Evolutionary conservation across 1,140 invertebrate species (phyloP), one percentile per base, ranked within the genome.

Genomic region (Brachionus manjavacas): DNA sequence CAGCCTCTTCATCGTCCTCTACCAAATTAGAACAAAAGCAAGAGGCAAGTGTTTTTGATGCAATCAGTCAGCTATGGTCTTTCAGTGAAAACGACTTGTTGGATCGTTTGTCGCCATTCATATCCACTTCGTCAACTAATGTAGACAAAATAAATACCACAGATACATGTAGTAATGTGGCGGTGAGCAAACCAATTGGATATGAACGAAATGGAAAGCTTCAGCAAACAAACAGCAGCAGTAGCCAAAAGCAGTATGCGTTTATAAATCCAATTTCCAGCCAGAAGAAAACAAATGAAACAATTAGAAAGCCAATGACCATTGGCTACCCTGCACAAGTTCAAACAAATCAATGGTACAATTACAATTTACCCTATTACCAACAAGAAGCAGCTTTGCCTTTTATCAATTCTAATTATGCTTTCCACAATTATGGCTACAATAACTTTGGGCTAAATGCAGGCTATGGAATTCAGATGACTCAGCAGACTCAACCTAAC

Each of bases 191-290:
- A 76, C 72, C 72, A 49, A 76, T 76, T 14, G 72, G 72, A 6
- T 76, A 76, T 25, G 72, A 76, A 76, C 16, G 72, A 76, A 76
- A 76, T 28, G 72, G 72, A 28, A 76, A 52, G 25, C 31, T 49
- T 43, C 39, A 76, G 20, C 39, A 76, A 49, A 11, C 43, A 12
- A 76, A 14, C 49, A 76, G 49, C 49, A 25, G 20, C 20, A 76
- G 0, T 35, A 35, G 4, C 11, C 12, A 74, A 43, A 76, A 76
- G 23, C 72, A 76, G 31, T 20, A 11, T 28, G 41, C 43, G 1
- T 31, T 76, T 2, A 23, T 52, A 25, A 76, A 76, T n/a, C 43
- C 72, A 3, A 76, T 52, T 23, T 11, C 4, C 20, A 25, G 41
- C 14, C 72, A 72, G 4, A 39, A 8, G 39, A 16, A 72, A 16